Conservation (phyloP, 2,113 vertebrate species). For the Lates calcarifer region DNA sequence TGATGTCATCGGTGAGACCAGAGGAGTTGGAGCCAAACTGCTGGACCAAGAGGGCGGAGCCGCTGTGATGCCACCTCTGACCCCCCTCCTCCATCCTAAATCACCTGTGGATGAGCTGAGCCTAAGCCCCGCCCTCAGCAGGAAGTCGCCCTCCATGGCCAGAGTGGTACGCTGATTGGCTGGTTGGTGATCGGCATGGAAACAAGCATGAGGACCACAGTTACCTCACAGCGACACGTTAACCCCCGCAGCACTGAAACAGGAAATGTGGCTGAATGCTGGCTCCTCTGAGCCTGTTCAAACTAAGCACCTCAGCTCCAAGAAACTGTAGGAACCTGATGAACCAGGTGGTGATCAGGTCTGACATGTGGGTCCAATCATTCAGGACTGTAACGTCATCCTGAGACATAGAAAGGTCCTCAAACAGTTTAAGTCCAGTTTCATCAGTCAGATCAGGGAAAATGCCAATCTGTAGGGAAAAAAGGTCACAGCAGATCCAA, state of each 20-base stretch:
- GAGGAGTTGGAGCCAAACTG: constrained; percentile 62
- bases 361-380: background rate
- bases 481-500: background rate
- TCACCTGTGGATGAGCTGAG: constrained; percentile 1
- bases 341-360: background rate
- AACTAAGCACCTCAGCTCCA: constrained; percentile 51
- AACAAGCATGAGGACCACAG: constrained; percentile 38
- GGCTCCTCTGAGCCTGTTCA: constrained; percentile 20
- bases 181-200: constrained; percentile 59
- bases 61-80: constrained; percentile 16
- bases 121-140: constrained; percentile 80
- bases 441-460: background rate
- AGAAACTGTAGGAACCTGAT: background rate
- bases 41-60: background rate
- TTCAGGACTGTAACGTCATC: too few relatives aligned
- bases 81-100: background rate
- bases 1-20: background rate
- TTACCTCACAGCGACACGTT: background rate
- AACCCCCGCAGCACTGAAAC: background rate
- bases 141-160: constrained; percentile 83
- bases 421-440: background rate
- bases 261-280: background rate
- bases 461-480: background rate
- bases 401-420: background rate
- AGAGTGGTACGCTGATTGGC: constrained; percentile 82